phyloP scores from a whole-genome alignment of 2,888 invertebrate genomes.

The Fragum whitleyi region DNA sequence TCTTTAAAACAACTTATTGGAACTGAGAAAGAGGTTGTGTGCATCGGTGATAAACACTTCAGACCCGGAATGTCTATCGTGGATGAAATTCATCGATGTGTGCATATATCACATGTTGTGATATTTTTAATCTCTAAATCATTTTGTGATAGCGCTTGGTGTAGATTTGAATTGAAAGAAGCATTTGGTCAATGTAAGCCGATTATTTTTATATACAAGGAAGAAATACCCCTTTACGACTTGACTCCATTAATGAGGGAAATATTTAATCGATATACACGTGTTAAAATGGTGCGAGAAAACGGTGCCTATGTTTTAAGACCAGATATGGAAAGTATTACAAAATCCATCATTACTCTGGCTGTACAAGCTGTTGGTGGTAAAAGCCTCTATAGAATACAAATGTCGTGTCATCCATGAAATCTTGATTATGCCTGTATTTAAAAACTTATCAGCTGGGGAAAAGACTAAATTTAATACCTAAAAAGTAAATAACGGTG shows the following conservation, averaged over 20 bases:
- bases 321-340: constrained; percentile 2
- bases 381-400: no score
- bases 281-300: not conserved
- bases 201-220: constrained; percentile 24
- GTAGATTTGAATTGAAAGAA: constrained; percentile 18
- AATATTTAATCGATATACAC: not conserved
- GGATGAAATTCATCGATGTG: constrained; percentile 17
- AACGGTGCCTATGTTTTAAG: constrained; percentile 12
- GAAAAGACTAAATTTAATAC: no score
- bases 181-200: constrained; percentile 23
- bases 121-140: constrained; percentile 5
- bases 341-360: not conserved
- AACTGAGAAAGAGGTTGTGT: constrained; percentile 14
- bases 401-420: no score
- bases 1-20: not conserved
- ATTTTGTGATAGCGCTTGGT: constrained; percentile 12
- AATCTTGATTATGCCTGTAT: no score
- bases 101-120: not conserved
- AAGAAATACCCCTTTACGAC: not conserved
- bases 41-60: constrained; percentile 17
- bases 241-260: not conserved
- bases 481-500: no score
- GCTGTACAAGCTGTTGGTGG: not conserved
- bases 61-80: constrained; percentile 12
- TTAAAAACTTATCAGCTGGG: no score